Base-by-base conservation (phyloP, 2,888 invertebrate genomes). In the Luperina nickerlii region DNA sequence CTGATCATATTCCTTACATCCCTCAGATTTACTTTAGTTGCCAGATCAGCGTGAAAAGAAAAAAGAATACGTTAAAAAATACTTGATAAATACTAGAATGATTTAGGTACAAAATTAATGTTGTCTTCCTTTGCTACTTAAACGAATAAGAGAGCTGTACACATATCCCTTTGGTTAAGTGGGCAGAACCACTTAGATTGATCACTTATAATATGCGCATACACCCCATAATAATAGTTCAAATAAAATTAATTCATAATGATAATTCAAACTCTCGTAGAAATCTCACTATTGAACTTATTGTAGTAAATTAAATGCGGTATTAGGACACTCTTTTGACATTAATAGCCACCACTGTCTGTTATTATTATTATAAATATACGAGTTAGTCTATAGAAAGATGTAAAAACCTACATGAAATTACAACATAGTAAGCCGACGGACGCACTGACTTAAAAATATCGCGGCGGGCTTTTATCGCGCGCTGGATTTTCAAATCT, bases 1-100 rank as follows among this genome's bases (percentile, higher is more conserved):
- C 4, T 27, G n/a, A 67, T 78, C 51, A 38, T 27, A 78, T 62
- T 67, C 42, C 84, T 78, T 65, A 81, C 60, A 78, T 77, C 20
- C 67, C 60, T 60, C 68, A 75, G 15, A 81, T 63, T 71, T 60
- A 85, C 82, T 82, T 65, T 69, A 73, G 76, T 57, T 76, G 51
- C 72, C 72, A 82, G 76, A 83, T 38, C 62, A 82, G 72, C 82
- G 62, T 85, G 72, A 82, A 83, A 76, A 85, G 57, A 75, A 85
- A 68, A 85, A 80, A 79, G 27, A 9, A 27, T 32, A 18, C 48
- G 62, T 74, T 70, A 65, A 79, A 66, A 69, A 69, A 42, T 68
- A 76, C 48, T 76, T 57, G 18, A 73, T 32, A 54, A 66, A 74
- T 38, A 48, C 27, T 67, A 51, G 11, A 76, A 63, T 80, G 5